phyloP scores from a whole-genome alignment of 2,797 vertebrate species.

The Vireo griseus region DNA sequence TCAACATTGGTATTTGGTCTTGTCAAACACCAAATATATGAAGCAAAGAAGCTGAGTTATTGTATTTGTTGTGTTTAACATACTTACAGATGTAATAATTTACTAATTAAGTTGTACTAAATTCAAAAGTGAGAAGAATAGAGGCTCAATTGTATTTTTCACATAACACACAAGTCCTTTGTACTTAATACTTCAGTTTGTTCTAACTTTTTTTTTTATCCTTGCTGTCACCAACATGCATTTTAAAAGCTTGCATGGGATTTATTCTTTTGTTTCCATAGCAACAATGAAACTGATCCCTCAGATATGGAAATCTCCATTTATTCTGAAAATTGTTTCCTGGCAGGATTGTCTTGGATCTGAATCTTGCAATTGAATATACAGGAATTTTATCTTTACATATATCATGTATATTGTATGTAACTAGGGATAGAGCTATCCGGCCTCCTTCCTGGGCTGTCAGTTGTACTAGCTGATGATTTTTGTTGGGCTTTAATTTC shows the following conservation, averaged over 20 bases:
- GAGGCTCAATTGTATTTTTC: neutral
- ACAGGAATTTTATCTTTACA: neutral
- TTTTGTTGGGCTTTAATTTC: neutral
- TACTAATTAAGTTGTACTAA: neutral
- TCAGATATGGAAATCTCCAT: conserved; percentile 48
- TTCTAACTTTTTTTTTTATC: conserved; percentile 31
- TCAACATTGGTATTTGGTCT: neutral
- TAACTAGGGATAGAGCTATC: neutral
- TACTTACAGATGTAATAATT: neutral
- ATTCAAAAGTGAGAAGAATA: neutral
- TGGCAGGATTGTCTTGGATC: neutral
- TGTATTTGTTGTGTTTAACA: neutral
- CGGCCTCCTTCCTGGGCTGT: neutral
- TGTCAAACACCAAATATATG: neutral
- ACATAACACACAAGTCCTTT: neutral
- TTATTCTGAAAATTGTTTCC: conserved; percentile 17
- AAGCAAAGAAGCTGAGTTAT: neutral
- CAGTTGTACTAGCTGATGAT: neutral
- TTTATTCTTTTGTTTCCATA: conserved; percentile 55
- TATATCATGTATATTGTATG: neutral
- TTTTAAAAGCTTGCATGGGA: conserved; percentile 33
- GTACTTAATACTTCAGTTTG: neutral
- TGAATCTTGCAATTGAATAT: neutral
- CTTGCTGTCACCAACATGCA: conserved; percentile 12
- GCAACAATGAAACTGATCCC: conserved; percentile 28